A percentile compares a stretch with the other conserved stretches of the same genome.
phyloP scores from a whole-genome alignment of 1,140 invertebrate genomes.

The Riptortus pedestris region DNA sequence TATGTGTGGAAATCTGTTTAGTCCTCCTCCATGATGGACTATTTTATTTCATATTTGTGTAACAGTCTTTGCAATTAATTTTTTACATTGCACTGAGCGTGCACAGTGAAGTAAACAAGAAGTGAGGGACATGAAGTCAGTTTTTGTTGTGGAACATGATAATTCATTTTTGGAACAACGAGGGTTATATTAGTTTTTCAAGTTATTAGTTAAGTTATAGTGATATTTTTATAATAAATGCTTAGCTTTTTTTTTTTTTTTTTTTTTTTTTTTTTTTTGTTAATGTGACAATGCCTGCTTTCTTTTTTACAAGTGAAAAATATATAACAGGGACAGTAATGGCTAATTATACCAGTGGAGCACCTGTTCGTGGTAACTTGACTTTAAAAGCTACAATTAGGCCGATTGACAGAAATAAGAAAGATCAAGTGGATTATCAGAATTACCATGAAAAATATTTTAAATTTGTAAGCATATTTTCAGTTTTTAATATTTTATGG shows the following conservation, averaged over 20 bases:
- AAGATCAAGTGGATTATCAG: conserved; percentile 34
- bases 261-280: conserved; percentile 45
- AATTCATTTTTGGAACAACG: too few species aligned
- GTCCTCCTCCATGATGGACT: too few species aligned
- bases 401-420: conserved; percentile 42
- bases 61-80: too few species aligned
- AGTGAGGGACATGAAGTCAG: too few species aligned
- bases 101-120: too few species aligned
- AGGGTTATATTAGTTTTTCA: too few species aligned
- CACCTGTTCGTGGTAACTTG: conserved; percentile 71
- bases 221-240: background rate
- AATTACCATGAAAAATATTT: conserved; percentile 56
- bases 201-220: background rate
- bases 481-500: background rate
- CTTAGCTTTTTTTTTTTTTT: background rate
- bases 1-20: too few species aligned
- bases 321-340: conserved; percentile 74
- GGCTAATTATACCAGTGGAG: conserved; percentile 87
- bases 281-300: conserved; percentile 90
- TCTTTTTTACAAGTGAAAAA: conserved; percentile 75
- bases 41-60: too few species aligned
- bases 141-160: too few species aligned
- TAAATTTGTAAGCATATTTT: conserved; percentile 51
- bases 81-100: too few species aligned
- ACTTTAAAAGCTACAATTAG: conserved; percentile 67